Evolutionary conservation across 2,888 invertebrate species (phyloP), one percentile per base, ranked within the genome.

Genomic region (Drosophila recens): DNA sequence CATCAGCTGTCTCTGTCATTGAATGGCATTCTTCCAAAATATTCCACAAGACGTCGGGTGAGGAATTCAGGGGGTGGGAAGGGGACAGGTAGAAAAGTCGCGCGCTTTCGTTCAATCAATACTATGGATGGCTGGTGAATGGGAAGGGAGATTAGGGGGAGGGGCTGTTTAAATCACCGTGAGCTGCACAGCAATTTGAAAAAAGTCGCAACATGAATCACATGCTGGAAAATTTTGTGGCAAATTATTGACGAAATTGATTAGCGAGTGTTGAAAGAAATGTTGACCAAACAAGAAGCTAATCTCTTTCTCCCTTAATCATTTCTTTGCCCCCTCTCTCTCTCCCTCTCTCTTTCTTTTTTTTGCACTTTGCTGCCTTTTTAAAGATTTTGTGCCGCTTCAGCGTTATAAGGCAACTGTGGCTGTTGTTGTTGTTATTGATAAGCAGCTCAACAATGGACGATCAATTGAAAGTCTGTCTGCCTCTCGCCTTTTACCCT

Each of bases 71-170:
- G 13, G 4, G 20, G 30, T 11, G 17, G 11, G 27, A 17, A 0
- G 15, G 8, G 15, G 27, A 4, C 4, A 27, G 30, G 27, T 13
- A 52, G 52, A 38, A 11, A 8, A 27, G 11, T 59, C 63, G 56
- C 67, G 68, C 64, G 82, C 63, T 76, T 69, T 66, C 80, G 52
- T 61, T 79, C 63, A 72, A 75, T 80, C 83, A 85, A 54, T 27
- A 27, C 27, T 27, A 33, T 23, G 1, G 2, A n/a, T 27, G 27
- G 27, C 5, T 6, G 5, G 1, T 27, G 4, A 15, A 43, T 3
- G 1, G 13, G 20, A 4, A 42, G 10, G 6, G n/a, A 17, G 17
- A 17, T 9, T 15, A 11, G 10, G 10, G 51, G 38, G 30, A 10
- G 38, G 17, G 40, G 3, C 4, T 48, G 2, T 0, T 4, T n/a